Evolutionary conservation across 35 echinoderm and acorn worm genomes (phyloP).

Genomic region (Lytechinus variegatus): DNA sequence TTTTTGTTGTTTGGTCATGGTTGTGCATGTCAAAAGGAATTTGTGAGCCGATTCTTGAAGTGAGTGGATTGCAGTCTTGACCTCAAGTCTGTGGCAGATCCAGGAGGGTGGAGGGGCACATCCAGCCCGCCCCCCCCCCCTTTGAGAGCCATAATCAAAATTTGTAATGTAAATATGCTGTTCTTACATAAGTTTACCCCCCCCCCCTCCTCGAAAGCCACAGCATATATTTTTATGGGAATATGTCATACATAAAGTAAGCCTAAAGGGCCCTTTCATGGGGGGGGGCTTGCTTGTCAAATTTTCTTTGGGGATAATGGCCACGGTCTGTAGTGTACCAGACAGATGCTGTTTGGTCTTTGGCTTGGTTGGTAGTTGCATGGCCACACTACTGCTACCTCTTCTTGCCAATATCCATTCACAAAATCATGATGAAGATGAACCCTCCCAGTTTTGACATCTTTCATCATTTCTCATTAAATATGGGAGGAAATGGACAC

Average conservation of each 20-base stretch:
- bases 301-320: too few relatives aligned
- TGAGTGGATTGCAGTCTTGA: not conserved
- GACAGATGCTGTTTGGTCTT: not conserved
- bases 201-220: too few relatives aligned
- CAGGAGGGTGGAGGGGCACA: too few relatives aligned
- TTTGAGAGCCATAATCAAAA: too few relatives aligned
- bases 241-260: too few relatives aligned
- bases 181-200: too few relatives aligned
- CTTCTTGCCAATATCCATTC: not conserved
- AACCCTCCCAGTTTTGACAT: not conserved
- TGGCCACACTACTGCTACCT: not conserved
- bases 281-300: too few relatives aligned
- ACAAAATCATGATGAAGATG: not conserved
- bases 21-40: not conserved
- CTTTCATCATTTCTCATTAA: slow-evolving; percentile 5
- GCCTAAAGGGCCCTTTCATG: too few relatives aligned
- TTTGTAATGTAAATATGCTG: too few relatives aligned
- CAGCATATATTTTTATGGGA: too few relatives aligned
- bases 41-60: not conserved
- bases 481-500: slow-evolving; percentile 1
- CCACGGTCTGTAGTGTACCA: not conserved
- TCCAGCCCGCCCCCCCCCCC: too few relatives aligned
- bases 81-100: not conserved
- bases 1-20: not conserved
- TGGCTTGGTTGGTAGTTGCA: not conserved